These are phyloP conservation scores for Drosophila arizonae DNA, from an alignment of 1,140 invertebrate genomes.

Conservation along the genomic window DNA sequence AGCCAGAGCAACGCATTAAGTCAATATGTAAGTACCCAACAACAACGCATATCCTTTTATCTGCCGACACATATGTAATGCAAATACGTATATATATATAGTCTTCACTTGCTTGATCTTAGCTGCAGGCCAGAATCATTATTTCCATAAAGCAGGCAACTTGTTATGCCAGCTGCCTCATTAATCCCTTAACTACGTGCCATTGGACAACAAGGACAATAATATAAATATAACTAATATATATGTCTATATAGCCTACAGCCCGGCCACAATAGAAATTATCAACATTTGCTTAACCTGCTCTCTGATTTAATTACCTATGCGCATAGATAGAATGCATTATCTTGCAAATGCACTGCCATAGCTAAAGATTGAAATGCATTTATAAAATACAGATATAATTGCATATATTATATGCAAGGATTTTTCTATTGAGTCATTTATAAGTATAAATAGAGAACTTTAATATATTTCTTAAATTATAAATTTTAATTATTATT, in stretches of 20 bases:
- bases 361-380: neutral
- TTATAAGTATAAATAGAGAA: too few relatives aligned
- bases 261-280: slow-evolving; percentile 32
- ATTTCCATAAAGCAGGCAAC: slow-evolving; percentile 32
- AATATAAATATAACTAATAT: slow-evolving; percentile 9
- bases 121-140: slow-evolving; percentile 14
- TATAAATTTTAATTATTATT: too few relatives aligned
- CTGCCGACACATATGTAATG: neutral
- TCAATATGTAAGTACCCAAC: slow-evolving; percentile 61
- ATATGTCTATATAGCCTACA: slow-evolving; percentile 3
- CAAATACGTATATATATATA: slow-evolving; percentile 5
- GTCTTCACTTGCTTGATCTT: slow-evolving; percentile 18
- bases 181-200: slow-evolving; percentile 31
- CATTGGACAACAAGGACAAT: too few relatives aligned
- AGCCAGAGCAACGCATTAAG: slow-evolving; percentile 46
- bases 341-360: neutral
- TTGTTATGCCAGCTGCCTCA: slow-evolving; percentile 28
- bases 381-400: neutral
- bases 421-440: too few relatives aligned
- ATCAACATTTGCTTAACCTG: slow-evolving; percentile 34
- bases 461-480: too few relatives aligned
- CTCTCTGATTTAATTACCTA: slow-evolving; percentile 39
- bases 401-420: neutral
- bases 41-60: neutral
- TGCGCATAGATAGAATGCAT: slow-evolving; percentile 5